Evolutionary conservation across 2,888 invertebrate species (phyloP).

Genomic region (Pteria penguin): DNA sequence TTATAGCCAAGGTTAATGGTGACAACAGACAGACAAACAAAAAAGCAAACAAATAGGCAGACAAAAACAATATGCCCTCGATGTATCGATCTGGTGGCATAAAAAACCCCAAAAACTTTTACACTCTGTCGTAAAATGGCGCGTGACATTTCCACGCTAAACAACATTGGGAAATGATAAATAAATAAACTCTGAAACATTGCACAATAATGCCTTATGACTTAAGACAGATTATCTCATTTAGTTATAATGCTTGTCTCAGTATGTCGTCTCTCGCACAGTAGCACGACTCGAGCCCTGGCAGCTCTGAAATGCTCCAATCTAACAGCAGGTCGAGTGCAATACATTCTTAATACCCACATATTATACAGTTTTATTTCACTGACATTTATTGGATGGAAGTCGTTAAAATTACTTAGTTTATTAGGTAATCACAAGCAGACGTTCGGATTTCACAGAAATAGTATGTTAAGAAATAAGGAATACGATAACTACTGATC

Average conservation of each 20-base stretch:
- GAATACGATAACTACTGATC: no score
- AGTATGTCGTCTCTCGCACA: neutral
- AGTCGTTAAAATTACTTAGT: conserved; percentile 45
- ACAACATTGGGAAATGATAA: no score
- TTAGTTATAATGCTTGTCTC: neutral
- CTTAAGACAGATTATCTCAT: neutral
- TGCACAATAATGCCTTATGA: conserved; percentile 1
- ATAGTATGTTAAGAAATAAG: no score
- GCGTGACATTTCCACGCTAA: no score
- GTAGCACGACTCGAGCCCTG: neutral
- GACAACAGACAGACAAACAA: no score
- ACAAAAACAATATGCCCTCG: no score
- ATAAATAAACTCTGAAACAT: neutral
- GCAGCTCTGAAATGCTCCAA: neutral
- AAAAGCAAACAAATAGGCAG: no score
- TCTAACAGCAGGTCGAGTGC: neutral
- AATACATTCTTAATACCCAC: neutral
- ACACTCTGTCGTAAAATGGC: no score
- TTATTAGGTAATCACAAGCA: conserved; percentile 47
- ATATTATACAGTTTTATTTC: conserved; percentile 24
- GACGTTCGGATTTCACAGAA: conserved; percentile 11
- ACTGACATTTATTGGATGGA: conserved; percentile 46
- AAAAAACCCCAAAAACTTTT: no score
- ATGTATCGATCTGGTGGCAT: no score
- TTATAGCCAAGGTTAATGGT: no score